Base-by-base conservation (phyloP, 2,797 vertebrate species). In the Champsocephalus esox region DNA sequence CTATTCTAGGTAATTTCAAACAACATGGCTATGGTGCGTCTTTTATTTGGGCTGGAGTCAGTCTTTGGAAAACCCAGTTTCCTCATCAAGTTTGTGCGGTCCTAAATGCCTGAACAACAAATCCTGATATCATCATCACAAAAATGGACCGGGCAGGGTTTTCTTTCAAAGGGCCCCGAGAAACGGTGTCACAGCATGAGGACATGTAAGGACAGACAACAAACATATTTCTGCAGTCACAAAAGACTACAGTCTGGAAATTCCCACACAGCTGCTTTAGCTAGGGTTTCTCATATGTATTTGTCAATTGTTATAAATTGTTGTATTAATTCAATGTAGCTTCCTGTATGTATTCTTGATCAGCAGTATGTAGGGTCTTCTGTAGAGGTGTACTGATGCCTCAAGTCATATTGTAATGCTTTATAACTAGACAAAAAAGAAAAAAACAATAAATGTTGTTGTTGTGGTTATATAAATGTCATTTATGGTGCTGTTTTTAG, bases 181-280 rank as follows among this genome's bases (percentile, higher is more conserved):
- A 52, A 72, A 62, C 13, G 2, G 9, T 19, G 21, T 72, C 24
- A 56, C 55, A 71, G 58, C 55, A n/a, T 24, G 49, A 58, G 56
- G 38, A 58, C 38, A 41, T 16, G 41, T 12, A 41, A 28, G 45
- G 14, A 12, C 28, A 48, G 12, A 16, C 12, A 38, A 38, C 6
- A 9, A 9, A 9, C 1, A 38, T 38, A 1, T 38, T 38, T 38
- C 34, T 38, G 34, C 34, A 38, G 34, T 0, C 34, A 7, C 34
- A 38, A n/a, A 41, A 57, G 28, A 28, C 28, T 28, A 67, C 12
- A n/a, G 11, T 13, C 2, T n/a, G n/a, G 12, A 60, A 24, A 52
- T 60, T 9, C 8, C 11, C 62, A 48, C 55, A 61, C 12, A 66
- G 0, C 14, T 38, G 24, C 34, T 41, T 63, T 13, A 21, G 12